Base-by-base conservation (phyloP, 2,797 vertebrate genomes). In the Echeneis naucrates region DNA sequence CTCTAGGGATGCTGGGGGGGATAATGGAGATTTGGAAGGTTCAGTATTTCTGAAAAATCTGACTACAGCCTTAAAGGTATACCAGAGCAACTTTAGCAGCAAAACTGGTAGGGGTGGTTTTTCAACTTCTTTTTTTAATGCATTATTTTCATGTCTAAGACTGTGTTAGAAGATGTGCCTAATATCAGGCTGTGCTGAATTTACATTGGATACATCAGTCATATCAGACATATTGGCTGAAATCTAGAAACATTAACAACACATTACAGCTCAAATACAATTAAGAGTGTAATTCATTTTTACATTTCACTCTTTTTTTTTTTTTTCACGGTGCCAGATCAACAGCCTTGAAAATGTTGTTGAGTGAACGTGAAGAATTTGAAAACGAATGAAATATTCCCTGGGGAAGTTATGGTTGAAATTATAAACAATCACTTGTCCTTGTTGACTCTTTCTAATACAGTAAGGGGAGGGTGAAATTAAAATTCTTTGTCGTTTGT, bases 401-500 rank as follows among this genome's bases (percentile, higher is more conserved):
- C 5, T 50, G 47, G 13, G 14, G 50, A 50, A 50, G 11, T 24
- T 24, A 7, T 50, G 11, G 11, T 24, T 50, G 13, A 8, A 50
- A 50, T 14, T 21, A 14, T 24, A 2, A 63, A 38, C 16, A 26
- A 1, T 19, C 21, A 67, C 12, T 23, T 19, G 56, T 11, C 9
- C 4, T 26, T 33, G 8, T 23, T 56, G 21, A 32, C 10, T 52
- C 45, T 57, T 55, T 16, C 2, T 40, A 2, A 4, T 12, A n/a
- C 58, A 63, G 57, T 56, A 32, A 42, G 8, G 10, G 9, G 64
- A 69, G 3, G 12, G 23, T 4, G 47, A 63, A 63, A 23, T 32
- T 64, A 23, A 71, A 65, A 59, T 80, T 83, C 72, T 78, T 85
- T 88, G 83, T 86, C 61, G 42, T 81, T 88, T 83, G 86, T 88